These are phyloP conservation scores for Drosophila kambysellisi DNA, from an alignment of 2,888 invertebrate genomes.

Conservation along the genomic window DNA sequence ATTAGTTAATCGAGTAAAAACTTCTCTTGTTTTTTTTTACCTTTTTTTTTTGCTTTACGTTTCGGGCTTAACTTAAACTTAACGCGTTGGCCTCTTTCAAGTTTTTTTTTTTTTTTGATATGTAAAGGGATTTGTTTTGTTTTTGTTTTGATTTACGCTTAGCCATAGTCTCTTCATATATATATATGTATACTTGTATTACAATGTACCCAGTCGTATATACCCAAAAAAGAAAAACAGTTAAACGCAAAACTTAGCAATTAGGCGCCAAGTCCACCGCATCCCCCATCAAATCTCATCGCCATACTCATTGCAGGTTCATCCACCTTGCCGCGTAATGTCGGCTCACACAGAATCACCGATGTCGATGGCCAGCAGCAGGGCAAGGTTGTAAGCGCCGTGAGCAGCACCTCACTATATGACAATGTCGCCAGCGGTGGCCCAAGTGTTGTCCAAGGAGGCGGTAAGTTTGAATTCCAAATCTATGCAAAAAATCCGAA, in stretches of 20 bases:
- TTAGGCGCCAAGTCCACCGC: slow-evolving; percentile 61
- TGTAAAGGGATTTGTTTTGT: background rate
- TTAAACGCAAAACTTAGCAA: slow-evolving; percentile 37
- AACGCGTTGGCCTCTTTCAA: slow-evolving; percentile 17
- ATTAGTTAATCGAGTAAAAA: slow-evolving; percentile 21
- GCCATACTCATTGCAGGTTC: slow-evolving; percentile 88
- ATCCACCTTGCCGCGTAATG: slow-evolving; percentile 91
- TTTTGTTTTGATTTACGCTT: slow-evolving; percentile 34
- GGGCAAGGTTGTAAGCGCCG: slow-evolving; percentile 91
- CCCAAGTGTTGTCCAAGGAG: slow-evolving; percentile 55
- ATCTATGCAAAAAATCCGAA: background rate
- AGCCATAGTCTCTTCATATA: slow-evolving; percentile 30
- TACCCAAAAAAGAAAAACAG: slow-evolving; percentile 40
- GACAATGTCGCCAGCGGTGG: slow-evolving; percentile 89
- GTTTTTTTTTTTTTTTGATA: background rate
- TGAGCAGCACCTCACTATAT: slow-evolving; percentile 95
- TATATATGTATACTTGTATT: background rate
- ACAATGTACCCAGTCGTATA: slow-evolving; percentile 38
- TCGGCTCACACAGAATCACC: slow-evolving; percentile 82
- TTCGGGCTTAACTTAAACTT: slow-evolving; percentile 15
- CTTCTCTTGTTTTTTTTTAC: slow-evolving; percentile 1
- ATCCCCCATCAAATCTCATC: slow-evolving; percentile 80
- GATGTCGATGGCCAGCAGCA: slow-evolving; percentile 85
- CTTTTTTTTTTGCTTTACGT: slow-evolving; percentile 20
- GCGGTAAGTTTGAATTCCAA: slow-evolving; percentile 46